Evolutionary conservation across 2,888 invertebrate genomes (phyloP).

Genomic region (Cremastinae sp.): DNA sequence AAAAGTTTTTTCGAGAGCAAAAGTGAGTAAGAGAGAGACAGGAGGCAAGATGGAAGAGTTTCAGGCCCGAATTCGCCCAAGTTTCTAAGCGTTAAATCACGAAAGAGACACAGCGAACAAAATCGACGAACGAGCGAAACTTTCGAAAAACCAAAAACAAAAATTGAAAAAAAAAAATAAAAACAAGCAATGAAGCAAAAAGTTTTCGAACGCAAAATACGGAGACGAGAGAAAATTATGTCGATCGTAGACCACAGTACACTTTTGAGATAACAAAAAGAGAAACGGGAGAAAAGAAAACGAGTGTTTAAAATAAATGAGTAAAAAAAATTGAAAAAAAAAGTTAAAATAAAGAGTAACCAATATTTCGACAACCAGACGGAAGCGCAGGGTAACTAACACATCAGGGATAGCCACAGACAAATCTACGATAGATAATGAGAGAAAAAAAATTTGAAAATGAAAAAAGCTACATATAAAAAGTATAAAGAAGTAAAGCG

Average conservation of each 20-base stretch:
- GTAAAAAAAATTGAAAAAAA: constrained; percentile 53
- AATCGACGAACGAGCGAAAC: constrained; percentile 12
- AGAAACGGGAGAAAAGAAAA: constrained; percentile 29
- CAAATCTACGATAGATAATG: constrained; percentile 80
- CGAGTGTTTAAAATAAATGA: constrained; percentile 37
- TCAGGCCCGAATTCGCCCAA: constrained; percentile 20
- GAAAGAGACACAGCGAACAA: constrained; percentile 19
- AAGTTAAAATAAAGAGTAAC: constrained; percentile 68
- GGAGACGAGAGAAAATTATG: constrained; percentile 32
- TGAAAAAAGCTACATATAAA: constrained; percentile 77
- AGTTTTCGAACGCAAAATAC: constrained; percentile 1
- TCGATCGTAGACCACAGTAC: constrained; percentile 58
- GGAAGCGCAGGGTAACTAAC: constrained; percentile 81
- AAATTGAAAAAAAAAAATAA: constrained; percentile 27
- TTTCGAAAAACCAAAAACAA: constrained; percentile 11
- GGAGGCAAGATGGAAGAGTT: constrained; percentile 18
- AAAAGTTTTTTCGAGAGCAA: constrained; percentile 31
- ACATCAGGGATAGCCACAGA: constrained; percentile 81
- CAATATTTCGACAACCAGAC: constrained; percentile 81
- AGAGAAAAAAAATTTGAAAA: constrained; percentile 73
- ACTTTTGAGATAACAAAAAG: constrained; percentile 50
- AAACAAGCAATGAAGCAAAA: constrained; percentile 21
- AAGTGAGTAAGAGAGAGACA: constrained; percentile 17
- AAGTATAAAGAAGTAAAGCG: constrained; percentile 73
- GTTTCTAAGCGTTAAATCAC: neutral